Base-by-base conservation (phyloP, 2,113 vertebrate species). In the Hippocampus mohnikei region DNA sequence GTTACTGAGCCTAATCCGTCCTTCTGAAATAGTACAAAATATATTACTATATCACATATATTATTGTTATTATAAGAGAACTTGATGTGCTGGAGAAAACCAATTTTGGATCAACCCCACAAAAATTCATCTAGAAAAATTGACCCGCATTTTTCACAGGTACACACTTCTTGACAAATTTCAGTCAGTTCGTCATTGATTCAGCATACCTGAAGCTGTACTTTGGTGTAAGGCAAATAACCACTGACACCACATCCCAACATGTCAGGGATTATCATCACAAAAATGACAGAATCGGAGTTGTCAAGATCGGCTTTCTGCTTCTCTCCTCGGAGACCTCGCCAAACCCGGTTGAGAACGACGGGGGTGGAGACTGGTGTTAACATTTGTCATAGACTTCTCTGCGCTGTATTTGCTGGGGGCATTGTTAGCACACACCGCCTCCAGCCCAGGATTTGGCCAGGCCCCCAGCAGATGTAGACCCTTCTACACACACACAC, bases 391-490 rank as follows among this genome's bases (percentile, higher is more conserved):
- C 87, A 86, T 87, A 87, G 85, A 86, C 88, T 84, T 91, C 93
- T 82, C 92, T 92, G 92, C 88, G 90, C 76, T 90, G 91, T 93
- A 92, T 95, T 93, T 96, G 94, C 95, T 95, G 83, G 90, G 95
- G 95, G 94, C 94, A 93, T 95, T 87, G 94, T 97, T 96, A 95
- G 84, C 87, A 87, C 12, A 88, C 91, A 91, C 81, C 79, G 94
- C 95, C 94, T 92, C 91, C 86, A 75, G 94, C 94, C 90, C 92
- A 94, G 94, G 94, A 95, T 91, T 94, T 92, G 87, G 90, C 81
- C 88, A 80, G 90, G 91, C 92, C 83, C 82, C 92, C 84, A 92
- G 95, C 95, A 95, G 94, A 94, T 95, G 94, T 88, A 92, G 79
- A 81, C 89, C 81, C 16, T 65, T 67, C 70, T 6, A 68, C 65